Evolutionary conservation across 2,797 vertebrate species (phyloP), one percentile per base, ranked within the genome.

Genomic region (Brotula barbata): DNA sequence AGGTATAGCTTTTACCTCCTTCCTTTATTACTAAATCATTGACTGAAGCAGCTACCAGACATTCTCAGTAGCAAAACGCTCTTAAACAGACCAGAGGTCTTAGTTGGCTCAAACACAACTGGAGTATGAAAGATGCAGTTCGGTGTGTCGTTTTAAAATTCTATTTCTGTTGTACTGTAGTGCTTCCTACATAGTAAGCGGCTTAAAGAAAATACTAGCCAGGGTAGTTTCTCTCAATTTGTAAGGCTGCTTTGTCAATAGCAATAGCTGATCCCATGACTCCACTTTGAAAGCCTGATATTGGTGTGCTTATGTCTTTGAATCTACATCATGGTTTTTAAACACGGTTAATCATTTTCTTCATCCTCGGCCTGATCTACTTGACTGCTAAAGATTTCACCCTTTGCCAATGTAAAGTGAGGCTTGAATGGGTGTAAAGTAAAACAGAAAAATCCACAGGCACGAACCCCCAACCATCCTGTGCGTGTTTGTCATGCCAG

Each of bases 11-110:
- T 58, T 13, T 48, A 2, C 37, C 25, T 7, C 12, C 12, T 43
- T 0, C 7, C 5, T 58, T 10, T 45, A n/a, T 43, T 55, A 28
- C 8, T 55, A 9, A 39, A 13, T 22, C 1, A 42, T 43, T 34
- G 7, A 39, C 22, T 11, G 36, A 56, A 59, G 33, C 34, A 37
- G 34, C 40, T 17, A 6, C 22, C 6, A 39, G 36, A 42, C 39
- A 17, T 49, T 52, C 25, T 14, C 50, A 48, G 3, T 12, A 25
- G 31, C 54, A 36, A 56, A 64, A 68, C n/a, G 7, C 19, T 21
- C 58, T 31, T n/a, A 13, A 69, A 73, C 41, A 61, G 56, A 60
- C 21, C 49, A 64, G 56, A 43, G 61, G 31, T 49, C 25, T 34
- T 6, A 43, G 37, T 58, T 48, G 25, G 54, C 5, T 1, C 15